A percentile compares a stretch with the other conserved stretches of the same genome.
Conservation (phyloP, 2,888 invertebrate genomes). For the Diarsia mendica region DNA sequence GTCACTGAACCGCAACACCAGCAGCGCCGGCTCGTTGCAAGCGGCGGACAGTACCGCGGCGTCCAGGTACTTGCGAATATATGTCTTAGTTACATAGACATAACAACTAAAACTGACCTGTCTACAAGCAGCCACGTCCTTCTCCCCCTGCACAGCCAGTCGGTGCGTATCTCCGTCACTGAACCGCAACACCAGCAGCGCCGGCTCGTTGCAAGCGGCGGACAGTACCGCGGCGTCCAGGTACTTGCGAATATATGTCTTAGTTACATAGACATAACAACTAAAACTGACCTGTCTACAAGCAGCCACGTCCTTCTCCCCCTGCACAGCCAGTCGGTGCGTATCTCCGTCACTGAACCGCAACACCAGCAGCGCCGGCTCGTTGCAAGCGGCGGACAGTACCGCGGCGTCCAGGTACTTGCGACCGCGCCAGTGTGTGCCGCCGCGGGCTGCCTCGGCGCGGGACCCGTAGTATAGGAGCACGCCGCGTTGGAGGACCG, state of each 20-base stretch:
- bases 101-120: slow-evolving; percentile 73
- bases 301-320: slow-evolving; percentile 77
- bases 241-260: not conserved
- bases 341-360: slow-evolving; percentile 90
- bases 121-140: not conserved
- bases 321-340: slow-evolving; percentile 88
- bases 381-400: slow-evolving; percentile 82
- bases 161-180: slow-evolving; percentile 91
- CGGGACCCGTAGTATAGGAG: slow-evolving; percentile 91
- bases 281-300: slow-evolving; percentile 82
- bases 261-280: too few species aligned
- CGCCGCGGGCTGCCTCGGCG: slow-evolving; percentile 91
- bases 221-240: too few species aligned
- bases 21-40: slow-evolving; percentile 83
- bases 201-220: too few species aligned
- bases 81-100: too few species aligned
- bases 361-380: slow-evolving; percentile 87
- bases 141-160: slow-evolving; percentile 63
- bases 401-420: slow-evolving; percentile 91
- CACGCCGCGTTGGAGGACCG: slow-evolving; percentile 92
- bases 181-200: not conserved
- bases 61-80: too few species aligned
- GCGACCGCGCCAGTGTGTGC: slow-evolving; percentile 90
- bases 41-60: slow-evolving; percentile 82
- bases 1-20: slow-evolving; percentile 89